A percentile compares a stretch with the other conserved stretches of the same genome.
phyloP scores from a whole-genome alignment of 2,797 vertebrate genomes.

The Poecile montanus region DNA sequence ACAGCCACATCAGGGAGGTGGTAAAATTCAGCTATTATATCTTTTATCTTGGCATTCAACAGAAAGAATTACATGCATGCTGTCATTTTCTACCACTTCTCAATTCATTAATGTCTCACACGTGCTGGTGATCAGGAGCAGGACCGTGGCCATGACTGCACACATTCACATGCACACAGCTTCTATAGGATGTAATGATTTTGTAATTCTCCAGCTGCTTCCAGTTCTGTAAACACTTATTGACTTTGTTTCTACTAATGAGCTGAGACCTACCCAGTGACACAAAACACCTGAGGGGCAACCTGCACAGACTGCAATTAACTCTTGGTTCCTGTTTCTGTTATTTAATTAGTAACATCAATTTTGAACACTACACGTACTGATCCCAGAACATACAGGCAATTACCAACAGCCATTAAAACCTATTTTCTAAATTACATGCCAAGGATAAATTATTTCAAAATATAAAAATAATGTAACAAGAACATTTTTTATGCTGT shows the following conservation, averaged over 20 bases:
- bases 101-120: background rate
- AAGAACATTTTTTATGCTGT: background rate
- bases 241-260: slow-evolving; percentile 61
- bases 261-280: slow-evolving; percentile 46
- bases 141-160: background rate
- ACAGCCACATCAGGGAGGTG: background rate
- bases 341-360: slow-evolving; percentile 65
- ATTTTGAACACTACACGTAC: background rate
- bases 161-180: background rate
- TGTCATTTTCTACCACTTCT: background rate
- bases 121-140: background rate
- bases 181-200: background rate
- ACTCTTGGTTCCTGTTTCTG: slow-evolving; percentile 35
- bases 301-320: slow-evolving; percentile 51
- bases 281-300: slow-evolving; percentile 46
- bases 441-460: background rate
- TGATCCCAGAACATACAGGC: slow-evolving; percentile 29
- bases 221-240: slow-evolving; percentile 42
- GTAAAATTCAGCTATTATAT: background rate
- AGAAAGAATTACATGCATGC: background rate
- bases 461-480: slow-evolving; percentile 14
- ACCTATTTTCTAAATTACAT: slow-evolving; percentile 19
- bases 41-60: background rate
- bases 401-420: slow-evolving; percentile 37
- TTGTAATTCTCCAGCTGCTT: slow-evolving; percentile 30